Base-by-base conservation (phyloP, 1,140 invertebrate genomes). In the Fopius arisanus region DNA sequence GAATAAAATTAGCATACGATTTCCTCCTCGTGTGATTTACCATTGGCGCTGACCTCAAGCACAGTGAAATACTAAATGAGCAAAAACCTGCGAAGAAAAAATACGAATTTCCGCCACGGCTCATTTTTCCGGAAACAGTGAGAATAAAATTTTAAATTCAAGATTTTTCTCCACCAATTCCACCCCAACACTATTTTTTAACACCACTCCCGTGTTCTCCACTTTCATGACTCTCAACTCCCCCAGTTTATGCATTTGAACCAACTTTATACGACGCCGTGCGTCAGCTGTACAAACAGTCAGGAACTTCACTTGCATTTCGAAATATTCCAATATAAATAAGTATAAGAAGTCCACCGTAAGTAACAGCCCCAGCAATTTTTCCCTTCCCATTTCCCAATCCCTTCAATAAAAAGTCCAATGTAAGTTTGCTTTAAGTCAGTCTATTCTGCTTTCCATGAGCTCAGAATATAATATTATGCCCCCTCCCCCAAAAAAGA, bases 251-350 rank as follows among this genome's bases (percentile, higher is more conserved):
- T 65, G 62, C 62, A 65, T 65, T 65, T 65, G 10, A 65, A 33
- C n/a, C 28, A n/a, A 65, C 10, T 65, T 65, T 65, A 65, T 65
- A 29, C 62, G 29, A 29, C 21, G 29, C 10, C 16, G 12, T 31
- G 62, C 62, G 62, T 65, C 62, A 65, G 62, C 62, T 65, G 62
- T 65, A 33, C 28, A 16, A 65, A 65, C 26, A 65, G 28, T 65
- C 28, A 31, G 14, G 19, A 23, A 59, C 10, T n/a, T 19, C 29
- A 29, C n/a, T 33, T 65, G 26, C 62, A 65, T 33, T 65, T 29
- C 28, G 29, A 31, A 65, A 65, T 65, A 33, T 12, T 16, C 28
- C 23, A 65, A 33, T 65, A 62, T 29, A 23, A 62, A 62, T 29
- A 23, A 62, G 14, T 62, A 16, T 59, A 59, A 59, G 54, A 12